Base-by-base conservation (phyloP, 2,888 invertebrate genomes). In the Eueremaeus valkanovi region DNA sequence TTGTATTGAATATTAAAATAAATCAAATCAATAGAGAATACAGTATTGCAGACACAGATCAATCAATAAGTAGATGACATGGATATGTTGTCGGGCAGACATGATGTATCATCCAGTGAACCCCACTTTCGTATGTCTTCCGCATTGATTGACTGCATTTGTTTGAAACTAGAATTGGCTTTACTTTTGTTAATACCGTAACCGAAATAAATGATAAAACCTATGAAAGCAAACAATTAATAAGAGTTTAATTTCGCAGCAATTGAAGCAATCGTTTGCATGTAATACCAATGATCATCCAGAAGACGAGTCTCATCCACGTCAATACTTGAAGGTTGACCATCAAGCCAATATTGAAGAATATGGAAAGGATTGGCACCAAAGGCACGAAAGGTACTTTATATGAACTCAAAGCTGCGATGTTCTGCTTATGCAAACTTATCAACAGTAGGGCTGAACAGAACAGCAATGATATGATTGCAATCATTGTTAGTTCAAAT, bases 111-210 rank as follows among this genome's bases (percentile, higher is more conserved):
- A 31, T 76, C 76, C 0, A 75, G 24, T 58, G 76, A 76, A 16
- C 75, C 75, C 76, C 76, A 76, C 21, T 72, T 72, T 49, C 72
- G 58, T n/a, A 72, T 27, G 31, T 74, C 27, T 18, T 55, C 45
- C 1, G 40, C 8, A 49, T 74, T 74, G 31, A 74, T 75, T 33
- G 63, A 61, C 36, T 42, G 31, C 31, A 72, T 31, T 55, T n/a
- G n/a, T 36, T 75, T 72, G 21, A 45, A 45, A 21, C 77, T 58
- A 21, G 33, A 27, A 33, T 76, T 75, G 6, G 78, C 72, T 42
- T 78, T 79, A 73, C 83, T 83, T 79, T 82, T 79, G 75, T 81
- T 81, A 8, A 83, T 80, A 3, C 84, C 83, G 73, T 83, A 83
- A 1, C 77, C 73, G 73, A 83, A 82, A 76, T 84, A 84, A 51